Evolutionary conservation across 2,888 invertebrate species (phyloP), one percentile per base, ranked within the genome.

Genomic region (Hydrotaea diabolus): DNA sequence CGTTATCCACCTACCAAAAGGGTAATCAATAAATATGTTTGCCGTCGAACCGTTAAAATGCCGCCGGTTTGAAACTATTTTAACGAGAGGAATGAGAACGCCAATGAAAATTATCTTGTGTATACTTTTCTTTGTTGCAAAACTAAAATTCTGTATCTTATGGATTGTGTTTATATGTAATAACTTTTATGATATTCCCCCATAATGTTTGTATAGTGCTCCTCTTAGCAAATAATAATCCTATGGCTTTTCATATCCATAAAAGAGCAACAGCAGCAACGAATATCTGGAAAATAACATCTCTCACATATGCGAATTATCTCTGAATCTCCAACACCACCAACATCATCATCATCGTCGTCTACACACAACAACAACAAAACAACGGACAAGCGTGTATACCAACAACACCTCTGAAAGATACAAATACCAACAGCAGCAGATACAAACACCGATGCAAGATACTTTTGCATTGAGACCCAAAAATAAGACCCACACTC

Each of bases 81-180:
- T 15, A 49, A 15, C 49, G 49, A n/a, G 59, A 11, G 59, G 59
- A 21, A 15, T 23, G 31, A 62, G 23, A 62, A 23, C 62, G 31
- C 0, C 31, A 31, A 31, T 31, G 31, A 7, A 31, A 31, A 4
- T 31, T 31, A 7, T 31, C 15, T 7, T 36, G 26, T 59, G 26
- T 59, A 59, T 21, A 19, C 19, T 57, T 64, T 64, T 64, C 64
- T 66, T 66, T 66, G 66, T 66, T 66, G 66, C 66, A 66, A 39
- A 66, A 21, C 66, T 66, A 21, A 66, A 66, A 31, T 31, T 62
- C 31, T n/a, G 17, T 36, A 17, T 66, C 66, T 17, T 66, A n/a
- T n/a, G 43, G 39, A 9, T 69, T 23, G 69, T 46, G 23, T 69
- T 64, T 69, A 59, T 23, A 23, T 69, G 59, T 69, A 69, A 69